Evolutionary conservation across 2,113 vertebrate species (phyloP).

Genomic region (Oreocharis arfaki): DNA sequence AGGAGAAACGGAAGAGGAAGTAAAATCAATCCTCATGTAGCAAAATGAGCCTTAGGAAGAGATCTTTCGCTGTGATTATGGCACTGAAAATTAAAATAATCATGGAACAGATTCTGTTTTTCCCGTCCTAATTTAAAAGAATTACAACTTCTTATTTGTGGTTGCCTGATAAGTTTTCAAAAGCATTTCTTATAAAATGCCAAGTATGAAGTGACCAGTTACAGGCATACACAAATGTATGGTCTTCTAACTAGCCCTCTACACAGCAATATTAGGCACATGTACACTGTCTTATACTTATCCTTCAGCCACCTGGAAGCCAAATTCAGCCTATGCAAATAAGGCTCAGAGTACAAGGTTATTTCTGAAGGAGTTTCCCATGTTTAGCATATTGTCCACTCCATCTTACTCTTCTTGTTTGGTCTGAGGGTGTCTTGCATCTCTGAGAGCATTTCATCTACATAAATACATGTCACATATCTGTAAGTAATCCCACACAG

Average conservation of each 20-base stretch:
- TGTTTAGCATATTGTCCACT: background rate
- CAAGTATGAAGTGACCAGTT: background rate
- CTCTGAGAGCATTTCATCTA: background rate
- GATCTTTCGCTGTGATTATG: background rate
- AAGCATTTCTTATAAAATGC: background rate
- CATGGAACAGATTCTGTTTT: accelerated
- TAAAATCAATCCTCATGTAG: background rate
- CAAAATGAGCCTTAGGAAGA: background rate
- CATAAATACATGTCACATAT: accelerated
- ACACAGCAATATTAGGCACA: background rate
- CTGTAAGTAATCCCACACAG: background rate
- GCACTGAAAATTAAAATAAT: background rate
- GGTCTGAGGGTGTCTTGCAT: background rate
- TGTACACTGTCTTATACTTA: background rate
- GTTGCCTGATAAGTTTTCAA: background rate
- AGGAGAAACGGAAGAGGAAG: background rate
- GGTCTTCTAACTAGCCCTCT: background rate
- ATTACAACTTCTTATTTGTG: background rate
- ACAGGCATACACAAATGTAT: background rate
- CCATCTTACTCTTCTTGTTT: background rate
- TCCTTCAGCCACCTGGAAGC: background rate
- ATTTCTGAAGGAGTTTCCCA: background rate
- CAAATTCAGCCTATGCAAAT: background rate
- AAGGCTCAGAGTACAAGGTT: background rate
- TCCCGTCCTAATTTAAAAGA: background rate